A percentile compares a stretch with the other conserved stretches of the same genome.
These are phyloP conservation scores for Dryobotodes eremita DNA, from an alignment of 2,888 invertebrate species.

Conservation along the genomic window DNA sequence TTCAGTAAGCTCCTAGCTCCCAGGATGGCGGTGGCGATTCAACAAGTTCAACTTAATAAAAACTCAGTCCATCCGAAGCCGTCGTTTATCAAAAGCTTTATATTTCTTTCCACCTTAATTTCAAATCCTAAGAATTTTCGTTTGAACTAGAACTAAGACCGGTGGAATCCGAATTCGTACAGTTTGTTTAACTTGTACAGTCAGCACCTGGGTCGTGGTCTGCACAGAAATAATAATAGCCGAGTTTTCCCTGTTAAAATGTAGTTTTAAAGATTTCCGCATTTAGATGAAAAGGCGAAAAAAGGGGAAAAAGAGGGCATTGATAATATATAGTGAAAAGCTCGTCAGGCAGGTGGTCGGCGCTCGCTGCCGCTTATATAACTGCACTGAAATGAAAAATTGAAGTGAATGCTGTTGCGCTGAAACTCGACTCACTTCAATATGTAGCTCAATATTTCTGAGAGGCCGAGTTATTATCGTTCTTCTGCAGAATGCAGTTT, in stretches of 20 bases:
- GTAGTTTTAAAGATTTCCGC: constrained; percentile 61
- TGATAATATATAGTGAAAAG: constrained; percentile 72
- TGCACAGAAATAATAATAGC: background rate
- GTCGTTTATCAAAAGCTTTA: constrained; percentile 60
- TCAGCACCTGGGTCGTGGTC: no score
- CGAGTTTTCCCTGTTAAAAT: constrained; percentile 44
- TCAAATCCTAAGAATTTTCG: constrained; percentile 41
- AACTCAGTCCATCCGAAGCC: constrained; percentile 66
- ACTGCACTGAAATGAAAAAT: constrained; percentile 81
- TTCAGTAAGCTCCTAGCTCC: constrained; percentile 58
- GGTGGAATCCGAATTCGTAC: background rate
- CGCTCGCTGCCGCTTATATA: constrained; percentile 76
- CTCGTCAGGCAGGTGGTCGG: constrained; percentile 79
- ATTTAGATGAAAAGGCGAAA: constrained; percentile 61
- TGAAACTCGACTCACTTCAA: constrained; percentile 58
- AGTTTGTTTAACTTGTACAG: background rate
- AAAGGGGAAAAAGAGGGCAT: constrained; percentile 54
- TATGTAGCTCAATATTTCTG: constrained; percentile 37
- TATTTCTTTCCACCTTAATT: constrained; percentile 46
- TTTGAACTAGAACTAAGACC: constrained; percentile 12
- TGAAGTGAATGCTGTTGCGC: constrained; percentile 73
- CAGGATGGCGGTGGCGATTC: constrained; percentile 67
- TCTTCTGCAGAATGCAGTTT: constrained; percentile 31
- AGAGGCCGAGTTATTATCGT: constrained; percentile 36
- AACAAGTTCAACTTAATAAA: constrained; percentile 76